Evolutionary conservation across 2,888 invertebrate species (phyloP).

Genomic region (Dinocampus coccinellae): DNA sequence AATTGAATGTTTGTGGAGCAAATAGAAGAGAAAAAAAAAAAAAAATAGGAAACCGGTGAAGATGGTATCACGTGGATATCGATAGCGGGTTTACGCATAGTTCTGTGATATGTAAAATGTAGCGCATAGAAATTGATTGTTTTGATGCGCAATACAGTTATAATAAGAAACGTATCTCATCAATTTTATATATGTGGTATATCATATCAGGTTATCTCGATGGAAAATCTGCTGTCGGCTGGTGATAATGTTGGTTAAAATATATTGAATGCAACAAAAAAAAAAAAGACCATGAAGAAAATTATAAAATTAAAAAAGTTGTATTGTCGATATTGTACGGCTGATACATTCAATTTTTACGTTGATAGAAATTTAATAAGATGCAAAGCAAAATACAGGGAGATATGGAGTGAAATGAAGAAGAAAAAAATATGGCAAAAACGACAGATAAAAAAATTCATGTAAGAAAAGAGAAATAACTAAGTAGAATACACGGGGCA

Average conservation of each 20-base stretch:
- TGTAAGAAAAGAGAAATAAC: background rate
- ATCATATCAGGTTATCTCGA: slow-evolving; percentile 61
- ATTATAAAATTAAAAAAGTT: slow-evolving; percentile 30
- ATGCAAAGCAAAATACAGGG: slow-evolving; percentile 14
- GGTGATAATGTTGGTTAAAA: slow-evolving; percentile 36
- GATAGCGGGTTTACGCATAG: slow-evolving; percentile 67
- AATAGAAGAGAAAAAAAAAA: slow-evolving; percentile 12
- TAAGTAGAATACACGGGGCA: slow-evolving; percentile 38
- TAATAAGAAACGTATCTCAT: slow-evolving; percentile 58
- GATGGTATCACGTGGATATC: slow-evolving; percentile 44
- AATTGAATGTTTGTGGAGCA: slow-evolving; percentile 15
- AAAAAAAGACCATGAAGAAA: slow-evolving; percentile 35
- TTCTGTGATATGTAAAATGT: slow-evolving; percentile 71
- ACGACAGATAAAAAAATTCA: slow-evolving; percentile 8
- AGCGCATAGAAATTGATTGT: slow-evolving; percentile 62
- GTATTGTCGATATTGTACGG: background rate
- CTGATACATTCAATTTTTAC: background rate
- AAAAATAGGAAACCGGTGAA: background rate
- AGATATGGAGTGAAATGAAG: background rate
- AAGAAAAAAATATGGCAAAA: slow-evolving; percentile 36
- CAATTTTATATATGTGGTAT: slow-evolving; percentile 60
- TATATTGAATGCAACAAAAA: slow-evolving; percentile 29
- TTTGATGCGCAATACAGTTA: slow-evolving; percentile 62
- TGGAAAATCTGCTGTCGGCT: slow-evolving; percentile 51
- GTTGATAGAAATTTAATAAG: slow-evolving; percentile 22